Evolutionary conservation across 2,797 vertebrate species (phyloP).

Genomic region (Carcharodon carcharias): DNA sequence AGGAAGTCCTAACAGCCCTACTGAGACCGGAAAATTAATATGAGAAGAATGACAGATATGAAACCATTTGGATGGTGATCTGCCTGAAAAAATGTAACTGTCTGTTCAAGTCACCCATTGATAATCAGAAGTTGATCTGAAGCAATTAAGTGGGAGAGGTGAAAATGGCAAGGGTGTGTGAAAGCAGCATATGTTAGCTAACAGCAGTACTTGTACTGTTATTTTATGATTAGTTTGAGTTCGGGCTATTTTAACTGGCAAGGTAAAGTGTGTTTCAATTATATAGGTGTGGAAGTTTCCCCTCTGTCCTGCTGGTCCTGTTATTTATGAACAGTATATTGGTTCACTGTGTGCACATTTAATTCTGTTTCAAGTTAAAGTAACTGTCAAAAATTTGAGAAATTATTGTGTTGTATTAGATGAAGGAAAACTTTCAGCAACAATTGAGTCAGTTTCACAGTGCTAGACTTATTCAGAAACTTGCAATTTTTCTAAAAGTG

Average conservation of each 20-base stretch:
- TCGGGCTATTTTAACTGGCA: neutral
- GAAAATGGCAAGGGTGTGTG: neutral
- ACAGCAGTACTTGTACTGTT: neutral
- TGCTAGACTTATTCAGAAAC: neutral
- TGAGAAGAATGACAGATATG: neutral
- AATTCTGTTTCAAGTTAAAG: neutral
- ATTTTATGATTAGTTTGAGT: neutral
- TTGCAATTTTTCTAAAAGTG: neutral
- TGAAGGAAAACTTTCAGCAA: neutral
- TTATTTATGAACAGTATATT: neutral
- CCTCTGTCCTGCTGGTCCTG: neutral
- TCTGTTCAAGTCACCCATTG: neutral
- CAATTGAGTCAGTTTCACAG: neutral
- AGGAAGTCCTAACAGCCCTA: neutral
- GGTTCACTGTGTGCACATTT: neutral
- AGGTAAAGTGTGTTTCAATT: neutral
- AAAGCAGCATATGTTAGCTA: neutral
- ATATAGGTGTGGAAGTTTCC: neutral
- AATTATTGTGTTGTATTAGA: neutral
- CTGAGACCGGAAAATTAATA: neutral
- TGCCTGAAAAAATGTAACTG: neutral
- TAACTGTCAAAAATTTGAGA: neutral
- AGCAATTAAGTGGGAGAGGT: neutral
- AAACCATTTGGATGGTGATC: neutral
- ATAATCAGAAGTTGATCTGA: neutral